Evolutionary conservation across 2,888 invertebrate genomes (phyloP).

Genomic region (Melanostoma mellinum): DNA sequence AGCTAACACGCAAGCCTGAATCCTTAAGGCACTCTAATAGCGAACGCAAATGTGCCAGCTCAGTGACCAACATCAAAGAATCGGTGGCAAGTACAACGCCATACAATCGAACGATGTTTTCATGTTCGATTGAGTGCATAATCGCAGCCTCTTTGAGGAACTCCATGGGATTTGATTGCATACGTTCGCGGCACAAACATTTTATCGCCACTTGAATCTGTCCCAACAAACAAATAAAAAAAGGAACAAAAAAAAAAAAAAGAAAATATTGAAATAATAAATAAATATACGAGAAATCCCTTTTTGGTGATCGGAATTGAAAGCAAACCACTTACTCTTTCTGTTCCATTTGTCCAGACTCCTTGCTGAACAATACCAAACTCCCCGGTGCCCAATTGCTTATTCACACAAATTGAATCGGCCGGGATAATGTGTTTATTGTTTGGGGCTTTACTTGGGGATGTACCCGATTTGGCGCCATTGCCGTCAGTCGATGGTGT

Average conservation of each 20-base stretch:
- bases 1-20: constrained; percentile 93
- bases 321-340: constrained; percentile 85
- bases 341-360: constrained; percentile 97
- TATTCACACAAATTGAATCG: constrained; percentile 95
- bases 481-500: constrained; percentile 62
- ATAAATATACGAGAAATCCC: background rate
- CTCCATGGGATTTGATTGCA: constrained; percentile 98
- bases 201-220: constrained; percentile 98
- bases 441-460: constrained; percentile 81
- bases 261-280: background rate
- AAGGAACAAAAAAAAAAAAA: constrained; percentile 14
- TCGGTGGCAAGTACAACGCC: constrained; percentile 98
- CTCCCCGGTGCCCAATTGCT: constrained; percentile 97
- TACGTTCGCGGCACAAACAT: constrained; percentile 95
- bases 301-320: constrained; percentile 26
- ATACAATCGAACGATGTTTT: constrained; percentile 97
- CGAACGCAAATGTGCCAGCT: constrained; percentile 96
- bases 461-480: constrained; percentile 80
- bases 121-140: constrained; percentile 98
- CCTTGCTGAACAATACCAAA: constrained; percentile 99
- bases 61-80: constrained; percentile 92
- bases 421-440: constrained; percentile 95
- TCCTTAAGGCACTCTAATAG: constrained; percentile 97
- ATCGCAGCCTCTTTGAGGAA: constrained; percentile 99
- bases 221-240: constrained; percentile 60